Base-by-base conservation (phyloP, 1,140 invertebrate genomes). In the Potamilus streckersoni region DNA sequence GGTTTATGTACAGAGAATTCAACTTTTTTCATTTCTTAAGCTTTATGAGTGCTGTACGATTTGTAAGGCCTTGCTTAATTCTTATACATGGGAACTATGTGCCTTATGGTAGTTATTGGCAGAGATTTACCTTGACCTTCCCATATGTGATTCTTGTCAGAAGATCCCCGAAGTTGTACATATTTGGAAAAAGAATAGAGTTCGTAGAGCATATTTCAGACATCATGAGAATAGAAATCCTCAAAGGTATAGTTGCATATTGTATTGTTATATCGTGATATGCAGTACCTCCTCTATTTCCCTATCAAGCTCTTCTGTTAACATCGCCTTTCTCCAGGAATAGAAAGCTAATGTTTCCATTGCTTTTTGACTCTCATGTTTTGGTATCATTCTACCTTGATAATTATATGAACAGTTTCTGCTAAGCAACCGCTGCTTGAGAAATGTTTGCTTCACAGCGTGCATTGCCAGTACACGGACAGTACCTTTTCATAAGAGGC, bases 181-280 rank as follows among this genome's bases (percentile, higher is more conserved):
- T 76, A 38, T 71, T 23, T n/a, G 69, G 74, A n/a, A 8, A 64
- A 23, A 65, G 17, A 61, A 6, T 68, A n/a, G 14, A 8, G 1
- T 49, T 61, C 27, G 56, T 27, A 13, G 64, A 68, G 11, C 75
- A 76, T 60, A 8, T 20, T 11, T 17, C 69, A 56, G 75, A 76
- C 63, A 57, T 76, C 12, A 66, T 71, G 62, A 27, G 75, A 59
- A 76, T 76, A 23, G 49, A 71, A 72, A 65, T 65, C 11, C 58
- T 76, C 17, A 16, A 69, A 69, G 55, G 67, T 58, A 69, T 82
- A 83, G 20, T 81, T 87, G n/a, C 79, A 84, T 15, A 86, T 83
- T 74, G 87, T 85, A 0, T 14, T 62, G 0, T 23, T 23, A 62
- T 62, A 62, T n/a, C 20, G 14, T 62, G 20, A 62, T 16, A 8